Conservation (phyloP, 2,797 vertebrate genomes). For the Simalia tracyae region DNA sequence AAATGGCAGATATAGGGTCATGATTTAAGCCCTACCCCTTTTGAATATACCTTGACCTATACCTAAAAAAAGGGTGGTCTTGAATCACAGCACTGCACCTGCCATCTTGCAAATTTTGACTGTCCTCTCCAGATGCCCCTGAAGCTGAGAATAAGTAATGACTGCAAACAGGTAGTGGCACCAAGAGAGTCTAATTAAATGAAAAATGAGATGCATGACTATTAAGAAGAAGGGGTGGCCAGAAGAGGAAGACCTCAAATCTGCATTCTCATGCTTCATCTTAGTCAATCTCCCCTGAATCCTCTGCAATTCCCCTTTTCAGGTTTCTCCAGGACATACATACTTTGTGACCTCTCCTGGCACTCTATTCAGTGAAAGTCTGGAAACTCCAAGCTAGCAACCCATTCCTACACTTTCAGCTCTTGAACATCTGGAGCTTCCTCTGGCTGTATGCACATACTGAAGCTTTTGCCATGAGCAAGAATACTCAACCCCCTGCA, state of each 20-base stretch:
- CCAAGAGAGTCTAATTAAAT: background rate
- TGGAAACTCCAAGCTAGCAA: background rate
- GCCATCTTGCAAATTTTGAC: background rate
- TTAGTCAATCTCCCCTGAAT: background rate
- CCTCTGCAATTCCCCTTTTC: background rate
- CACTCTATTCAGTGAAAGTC: background rate
- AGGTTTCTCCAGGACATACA: background rate
- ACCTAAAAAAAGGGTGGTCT: background rate
- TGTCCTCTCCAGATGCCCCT: background rate
- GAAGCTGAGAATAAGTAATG: background rate
- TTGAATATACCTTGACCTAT: background rate
- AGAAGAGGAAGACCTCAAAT: background rate
- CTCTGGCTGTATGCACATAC: background rate
- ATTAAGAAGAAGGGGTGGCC: background rate
- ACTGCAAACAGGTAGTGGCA: background rate
- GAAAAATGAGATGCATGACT: background rate
- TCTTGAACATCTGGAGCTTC: background rate
- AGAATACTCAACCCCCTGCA: background rate
- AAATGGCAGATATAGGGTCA: background rate
- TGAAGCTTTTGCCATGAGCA: background rate
- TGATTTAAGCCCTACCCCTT: background rate
- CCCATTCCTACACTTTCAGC: background rate
- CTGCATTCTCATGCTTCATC: background rate
- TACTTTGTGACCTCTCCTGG: background rate
- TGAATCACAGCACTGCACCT: background rate